Evolutionary conservation across 2,797 vertebrate species (phyloP), one percentile per base, ranked within the genome.

Genomic region (Brachyalestes nurse): DNA sequence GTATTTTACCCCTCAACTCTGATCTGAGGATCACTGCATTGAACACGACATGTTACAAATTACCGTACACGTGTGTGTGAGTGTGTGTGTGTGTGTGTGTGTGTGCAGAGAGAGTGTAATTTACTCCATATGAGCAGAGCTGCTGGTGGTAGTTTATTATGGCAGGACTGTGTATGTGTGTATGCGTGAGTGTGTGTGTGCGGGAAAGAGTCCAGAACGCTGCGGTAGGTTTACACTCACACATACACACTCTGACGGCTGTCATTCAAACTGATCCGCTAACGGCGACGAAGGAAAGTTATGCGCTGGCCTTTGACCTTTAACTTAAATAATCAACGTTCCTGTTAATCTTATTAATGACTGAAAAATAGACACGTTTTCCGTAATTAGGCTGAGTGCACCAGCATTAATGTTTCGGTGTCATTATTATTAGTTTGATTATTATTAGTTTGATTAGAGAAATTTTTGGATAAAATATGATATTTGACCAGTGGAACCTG

Each of bases 41-140:
- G 47, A 13, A 8, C 47, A 49, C 9, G 9, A 49, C 47, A 49
- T 49, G 47, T 49, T 49, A 49, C 47, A 49, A 49, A 8, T 49
- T 49, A 49, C 42, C 9, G 47, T 13, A 13, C 10, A 13, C 10
- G 47, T 51, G 47, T 51, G 47, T 13, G 47, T 51, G 47, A 1
- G 47, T 51, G 47, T 51, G 47, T 51, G 47, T 51, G 47, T 51
- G 47, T 14, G 13, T 51, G 47, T 51, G 47, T 51, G 82, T 80
- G 45, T 81, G 53, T 75, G 49, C 77, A 75, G 77, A 71, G 53
- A 69, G 65, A 75, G 79, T 47, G 45, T 51, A 89, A 89, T 88
- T 86, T 77, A 61, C 83, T 88, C 86, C 89, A 89, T 86, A 89
- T 86, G 87, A 80, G 78, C 25, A 19, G 72, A 75, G 81, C 83